These are phyloP conservation scores for Onychomys arenicola DNA, from an alignment of 2,797 vertebrate species.

Conservation along the genomic window DNA sequence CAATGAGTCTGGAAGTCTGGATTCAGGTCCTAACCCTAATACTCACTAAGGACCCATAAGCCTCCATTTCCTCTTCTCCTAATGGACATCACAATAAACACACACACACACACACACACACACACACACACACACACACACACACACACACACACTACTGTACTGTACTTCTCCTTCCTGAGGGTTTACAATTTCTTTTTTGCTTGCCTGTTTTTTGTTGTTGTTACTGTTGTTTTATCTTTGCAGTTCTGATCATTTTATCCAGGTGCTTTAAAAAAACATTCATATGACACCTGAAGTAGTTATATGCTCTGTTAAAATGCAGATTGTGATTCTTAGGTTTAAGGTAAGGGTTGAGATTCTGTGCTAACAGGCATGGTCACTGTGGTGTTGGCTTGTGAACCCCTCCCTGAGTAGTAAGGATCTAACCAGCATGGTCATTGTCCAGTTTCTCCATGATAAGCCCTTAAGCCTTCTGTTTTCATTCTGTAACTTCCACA, in stretches of 20 bases:
- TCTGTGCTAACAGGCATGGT: neutral
- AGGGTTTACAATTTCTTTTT: neutral
- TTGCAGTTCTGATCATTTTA: neutral
- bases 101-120: neutral
- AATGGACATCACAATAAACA: neutral
- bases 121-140: neutral
- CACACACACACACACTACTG: neutral
- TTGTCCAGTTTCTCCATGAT: neutral
- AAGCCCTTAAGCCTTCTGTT: neutral
- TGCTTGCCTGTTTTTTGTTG: neutral
- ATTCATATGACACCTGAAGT: neutral
- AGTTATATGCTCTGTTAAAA: constrained; percentile 14
- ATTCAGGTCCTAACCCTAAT: constrained; percentile 4
- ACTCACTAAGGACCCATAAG: neutral
- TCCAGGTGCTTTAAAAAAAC: neutral
- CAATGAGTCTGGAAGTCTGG: neutral
- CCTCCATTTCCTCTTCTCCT: neutral
- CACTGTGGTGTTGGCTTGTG: neutral
- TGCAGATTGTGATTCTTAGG: neutral
- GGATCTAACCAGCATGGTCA: neutral
- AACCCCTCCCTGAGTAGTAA: neutral
- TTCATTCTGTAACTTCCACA: neutral
- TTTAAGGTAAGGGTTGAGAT: neutral
- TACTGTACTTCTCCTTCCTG: neutral
- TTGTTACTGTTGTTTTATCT: neutral